Conservation (phyloP, 2,888 invertebrate species). For the Aphrophora alni region DNA sequence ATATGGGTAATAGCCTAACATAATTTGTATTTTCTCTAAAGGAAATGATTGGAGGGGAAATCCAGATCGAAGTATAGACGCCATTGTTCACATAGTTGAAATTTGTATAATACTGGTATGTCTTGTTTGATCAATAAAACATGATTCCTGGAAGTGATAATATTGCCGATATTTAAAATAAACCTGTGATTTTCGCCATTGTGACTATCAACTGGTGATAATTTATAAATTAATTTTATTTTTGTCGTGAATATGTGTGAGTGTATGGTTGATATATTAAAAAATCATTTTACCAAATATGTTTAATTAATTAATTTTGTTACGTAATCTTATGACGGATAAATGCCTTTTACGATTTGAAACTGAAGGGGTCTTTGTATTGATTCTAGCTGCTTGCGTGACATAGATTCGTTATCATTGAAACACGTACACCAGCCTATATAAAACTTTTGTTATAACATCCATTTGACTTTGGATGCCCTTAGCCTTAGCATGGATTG, state of each 20-base stretch:
- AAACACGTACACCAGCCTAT: background rate
- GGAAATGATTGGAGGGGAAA: conserved; percentile 6
- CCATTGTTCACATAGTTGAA: background rate
- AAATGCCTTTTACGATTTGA: too few relatives aligned
- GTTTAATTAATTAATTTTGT: background rate
- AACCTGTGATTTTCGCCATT: background rate
- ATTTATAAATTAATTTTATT: background rate
- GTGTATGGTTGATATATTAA: background rate
- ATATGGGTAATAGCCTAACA: background rate
- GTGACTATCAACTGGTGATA: background rate
- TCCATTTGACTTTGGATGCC: conserved; percentile 2
- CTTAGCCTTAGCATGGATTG: background rate
- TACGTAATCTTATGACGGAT: background rate
- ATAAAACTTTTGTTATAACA: background rate
- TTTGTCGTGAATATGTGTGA: background rate
- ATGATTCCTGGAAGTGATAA: background rate
- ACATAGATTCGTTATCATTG: background rate
- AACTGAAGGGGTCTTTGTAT: too few relatives aligned
- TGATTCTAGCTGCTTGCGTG: background rate
- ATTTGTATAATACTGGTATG: background rate
- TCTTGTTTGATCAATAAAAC: background rate
- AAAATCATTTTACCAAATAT: background rate
- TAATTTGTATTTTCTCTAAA: background rate
- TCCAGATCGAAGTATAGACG: background rate
- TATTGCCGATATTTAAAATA: background rate